phyloP scores from a whole-genome alignment of 2,797 vertebrate genomes.

The Lepus oiostolus region DNA sequence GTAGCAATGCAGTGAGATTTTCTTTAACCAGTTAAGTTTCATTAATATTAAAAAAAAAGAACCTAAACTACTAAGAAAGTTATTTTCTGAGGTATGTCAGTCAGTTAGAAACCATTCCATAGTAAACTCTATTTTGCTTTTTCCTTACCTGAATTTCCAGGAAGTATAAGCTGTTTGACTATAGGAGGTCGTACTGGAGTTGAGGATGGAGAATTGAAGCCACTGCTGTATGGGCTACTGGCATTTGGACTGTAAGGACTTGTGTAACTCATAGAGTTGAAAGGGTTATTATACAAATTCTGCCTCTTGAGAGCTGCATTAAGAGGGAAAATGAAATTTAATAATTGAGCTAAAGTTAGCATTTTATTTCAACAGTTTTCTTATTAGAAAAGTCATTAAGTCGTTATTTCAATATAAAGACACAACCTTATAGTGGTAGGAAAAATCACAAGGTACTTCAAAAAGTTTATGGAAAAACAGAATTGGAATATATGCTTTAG shows the following conservation, averaged over 20 bases:
- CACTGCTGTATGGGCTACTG: slow-evolving; percentile 96
- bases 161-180: slow-evolving; percentile 95
- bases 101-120: slow-evolving; percentile 47
- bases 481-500: too few relatives aligned
- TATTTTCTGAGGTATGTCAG: neutral
- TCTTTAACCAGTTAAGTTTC: slow-evolving; percentile 12
- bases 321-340: slow-evolving; percentile 71
- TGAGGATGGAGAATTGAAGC: slow-evolving; percentile 97
- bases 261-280: slow-evolving; percentile 91
- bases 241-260: slow-evolving; percentile 95
- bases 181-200: slow-evolving; percentile 95
- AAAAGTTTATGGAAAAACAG: too few relatives aligned
- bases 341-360: slow-evolving; percentile 52
- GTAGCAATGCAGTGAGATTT: neutral
- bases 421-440: neutral
- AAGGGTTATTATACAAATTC: slow-evolving; percentile 95
- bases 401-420: slow-evolving; percentile 64
- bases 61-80: slow-evolving; percentile 4
- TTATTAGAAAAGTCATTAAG: slow-evolving; percentile 53
- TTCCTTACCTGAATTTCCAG: slow-evolving; percentile 93
- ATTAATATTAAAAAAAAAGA: slow-evolving; percentile 42
- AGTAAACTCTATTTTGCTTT: neutral
- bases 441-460: too few relatives aligned
- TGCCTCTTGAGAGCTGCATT: slow-evolving; percentile 94
- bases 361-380: slow-evolving; percentile 55